These are phyloP conservation scores for Corapipo altera DNA, from an alignment of 2,113 vertebrate genomes.

Conservation along the genomic window DNA sequence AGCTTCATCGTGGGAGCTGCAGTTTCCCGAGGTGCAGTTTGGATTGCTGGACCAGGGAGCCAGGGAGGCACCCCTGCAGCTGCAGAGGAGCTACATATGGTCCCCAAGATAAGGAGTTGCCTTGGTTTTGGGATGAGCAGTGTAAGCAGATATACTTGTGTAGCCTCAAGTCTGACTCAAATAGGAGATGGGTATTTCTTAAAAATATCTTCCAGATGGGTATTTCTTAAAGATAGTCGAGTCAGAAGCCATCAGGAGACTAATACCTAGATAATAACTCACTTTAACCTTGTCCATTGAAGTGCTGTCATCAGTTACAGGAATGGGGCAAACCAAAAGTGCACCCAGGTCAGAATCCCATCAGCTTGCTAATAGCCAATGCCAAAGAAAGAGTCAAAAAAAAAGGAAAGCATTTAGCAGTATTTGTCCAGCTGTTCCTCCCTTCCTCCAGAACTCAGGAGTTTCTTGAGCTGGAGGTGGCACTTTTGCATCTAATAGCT, in stretches of 20 bases:
- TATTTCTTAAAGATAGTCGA: neutral
- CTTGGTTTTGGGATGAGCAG: neutral
- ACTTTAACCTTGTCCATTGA: neutral
- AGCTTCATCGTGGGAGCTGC: neutral
- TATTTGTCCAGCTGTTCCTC: neutral
- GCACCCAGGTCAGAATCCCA: neutral
- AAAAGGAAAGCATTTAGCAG: neutral
- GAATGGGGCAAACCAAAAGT: neutral
- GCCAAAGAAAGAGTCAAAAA: neutral
- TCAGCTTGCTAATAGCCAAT: neutral
- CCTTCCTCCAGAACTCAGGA: neutral
- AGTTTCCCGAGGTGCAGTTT: neutral
- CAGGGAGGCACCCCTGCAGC: neutral
- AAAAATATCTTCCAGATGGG: neutral
- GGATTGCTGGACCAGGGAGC: neutral
- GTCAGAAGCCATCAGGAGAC: neutral
- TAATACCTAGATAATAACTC: neutral
- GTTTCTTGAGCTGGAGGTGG: neutral
- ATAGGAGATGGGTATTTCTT: neutral
- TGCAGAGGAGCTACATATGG: fast-evolving
- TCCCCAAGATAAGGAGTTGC: neutral
- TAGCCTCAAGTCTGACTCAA: neutral
- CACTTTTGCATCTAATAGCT: neutral
- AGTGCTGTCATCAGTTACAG: neutral
- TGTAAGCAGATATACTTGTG: neutral